These are phyloP conservation scores for Stictocephala bisonia DNA, from an alignment of 2,888 invertebrate species.

Conservation along the genomic window DNA sequence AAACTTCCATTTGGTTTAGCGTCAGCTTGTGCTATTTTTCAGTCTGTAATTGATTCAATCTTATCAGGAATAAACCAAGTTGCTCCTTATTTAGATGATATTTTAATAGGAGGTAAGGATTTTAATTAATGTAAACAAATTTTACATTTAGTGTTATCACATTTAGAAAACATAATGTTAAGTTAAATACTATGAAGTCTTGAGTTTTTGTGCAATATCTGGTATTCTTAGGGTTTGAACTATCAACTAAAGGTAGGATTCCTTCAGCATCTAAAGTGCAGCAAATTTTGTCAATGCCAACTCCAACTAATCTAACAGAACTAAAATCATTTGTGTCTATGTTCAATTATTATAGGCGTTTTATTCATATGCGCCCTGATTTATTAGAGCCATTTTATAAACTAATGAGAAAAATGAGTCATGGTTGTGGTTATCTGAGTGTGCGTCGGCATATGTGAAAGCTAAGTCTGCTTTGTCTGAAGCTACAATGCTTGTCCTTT, in stretches of 20 bases:
- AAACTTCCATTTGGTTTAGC: constrained; percentile 2
- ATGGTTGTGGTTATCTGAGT: constrained; percentile 12
- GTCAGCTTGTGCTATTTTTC: constrained; percentile 18
- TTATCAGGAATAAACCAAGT: not conserved
- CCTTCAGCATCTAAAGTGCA: constrained; percentile 28
- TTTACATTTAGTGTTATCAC: not conserved
- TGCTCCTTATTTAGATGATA: not conserved
- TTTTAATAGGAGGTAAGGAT: constrained; percentile 3
- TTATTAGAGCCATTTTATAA: constrained; percentile 1
- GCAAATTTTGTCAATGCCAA: constrained; percentile 18
- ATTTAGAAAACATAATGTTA: not conserved
- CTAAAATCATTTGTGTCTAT: constrained; percentile 2
- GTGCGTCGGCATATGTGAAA: constrained; percentile 18
- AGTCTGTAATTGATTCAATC: constrained; percentile 25
- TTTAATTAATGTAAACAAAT: not conserved
- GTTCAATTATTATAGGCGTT: constrained; percentile 21
- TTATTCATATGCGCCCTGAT: constrained; percentile 29
- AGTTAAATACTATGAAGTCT: constrained; percentile 16
- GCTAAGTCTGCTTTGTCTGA: constrained; percentile 19
- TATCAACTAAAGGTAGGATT: constrained; percentile 17
- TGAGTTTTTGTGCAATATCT: constrained; percentile 5
- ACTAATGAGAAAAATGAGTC: constrained; percentile 33
- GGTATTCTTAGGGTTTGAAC: constrained; percentile 26
- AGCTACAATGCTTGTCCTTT: constrained; percentile 19
- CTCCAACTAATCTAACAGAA: constrained; percentile 11